Conservation (phyloP, 2,113 vertebrate species). For the Paramormyrops kingsleyae region DNA sequence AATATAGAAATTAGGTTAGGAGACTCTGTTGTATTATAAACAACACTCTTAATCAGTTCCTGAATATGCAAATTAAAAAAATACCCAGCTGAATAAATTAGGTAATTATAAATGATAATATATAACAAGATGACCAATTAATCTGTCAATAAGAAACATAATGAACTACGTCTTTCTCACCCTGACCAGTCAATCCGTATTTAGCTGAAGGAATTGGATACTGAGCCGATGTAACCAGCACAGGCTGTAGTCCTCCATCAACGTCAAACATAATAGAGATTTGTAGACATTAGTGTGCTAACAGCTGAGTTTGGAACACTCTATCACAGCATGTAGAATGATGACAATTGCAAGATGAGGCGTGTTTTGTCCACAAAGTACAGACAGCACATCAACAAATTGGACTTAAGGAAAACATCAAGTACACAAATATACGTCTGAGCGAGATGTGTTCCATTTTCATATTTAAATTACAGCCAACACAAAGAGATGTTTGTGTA, state of each 20-base stretch:
- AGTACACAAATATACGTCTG: background rate
- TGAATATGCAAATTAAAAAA: background rate
- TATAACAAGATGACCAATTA: background rate
- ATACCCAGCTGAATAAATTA: background rate
- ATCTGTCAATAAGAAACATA: background rate
- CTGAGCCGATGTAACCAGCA: background rate
- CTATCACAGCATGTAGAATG: background rate
- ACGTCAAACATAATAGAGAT: conserved; percentile 4
- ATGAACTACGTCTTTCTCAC: background rate
- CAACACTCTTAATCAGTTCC: background rate
- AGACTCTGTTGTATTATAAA: background rate
- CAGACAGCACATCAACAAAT: conserved; percentile 2
- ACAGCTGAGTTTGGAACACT: background rate
- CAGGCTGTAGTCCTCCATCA: conserved; percentile 3
- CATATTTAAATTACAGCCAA: background rate
- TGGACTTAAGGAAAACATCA: background rate
- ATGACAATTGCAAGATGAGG: conserved; percentile 6
- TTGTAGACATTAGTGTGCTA: background rate
- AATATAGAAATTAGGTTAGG: background rate
- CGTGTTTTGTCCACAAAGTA: background rate
- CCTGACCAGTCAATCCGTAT: background rate
- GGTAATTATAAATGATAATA: background rate
- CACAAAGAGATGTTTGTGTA: background rate
- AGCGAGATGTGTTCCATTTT: background rate
- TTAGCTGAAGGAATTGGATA: background rate